Percentiles rank a stretch among this genome's conserved stretches.
phyloP scores from a whole-genome alignment of 1,140 invertebrate genomes.

The Drosophila sturtevanti region DNA sequence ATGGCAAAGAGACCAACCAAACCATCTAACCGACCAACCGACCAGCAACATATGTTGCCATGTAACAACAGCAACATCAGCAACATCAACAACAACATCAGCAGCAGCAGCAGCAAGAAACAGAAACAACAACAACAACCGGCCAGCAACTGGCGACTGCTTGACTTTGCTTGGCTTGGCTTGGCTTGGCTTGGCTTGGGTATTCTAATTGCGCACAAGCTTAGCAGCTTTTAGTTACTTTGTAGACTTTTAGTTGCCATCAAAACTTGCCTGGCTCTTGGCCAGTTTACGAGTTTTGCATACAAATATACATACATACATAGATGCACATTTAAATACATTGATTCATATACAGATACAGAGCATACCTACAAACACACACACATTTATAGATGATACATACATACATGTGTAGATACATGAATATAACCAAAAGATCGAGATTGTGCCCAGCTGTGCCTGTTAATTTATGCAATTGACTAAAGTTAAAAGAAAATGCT shows the following conservation, averaged over 20 bases:
- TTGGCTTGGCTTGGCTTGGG: conserved; percentile 47
- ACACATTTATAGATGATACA: neutral
- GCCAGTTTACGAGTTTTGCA: conserved; percentile 56
- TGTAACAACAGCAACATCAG: conserved; percentile 60
- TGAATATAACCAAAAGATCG: conserved; percentile 1
- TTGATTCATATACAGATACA: conserved; percentile 26
- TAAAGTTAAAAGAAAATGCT: conserved; percentile 21
- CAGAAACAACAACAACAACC: conserved; percentile 27
- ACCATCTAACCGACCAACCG: conserved; percentile 42
- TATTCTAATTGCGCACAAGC: conserved; percentile 80
- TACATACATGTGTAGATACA: neutral
- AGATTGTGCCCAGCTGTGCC: conserved; percentile 24
- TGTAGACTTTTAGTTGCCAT: conserved; percentile 77
- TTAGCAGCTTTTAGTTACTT: conserved; percentile 79
- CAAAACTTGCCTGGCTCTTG: conserved; percentile 40
- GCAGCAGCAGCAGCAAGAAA: conserved; percentile 24
- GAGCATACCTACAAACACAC: neutral
- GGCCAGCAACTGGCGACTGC: conserved; percentile 24
- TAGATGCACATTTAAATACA: conserved; percentile 32
- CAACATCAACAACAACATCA: conserved; percentile 34
- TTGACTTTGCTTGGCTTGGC: neutral
- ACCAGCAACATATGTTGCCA: conserved; percentile 67
- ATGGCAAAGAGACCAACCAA: conserved; percentile 49
- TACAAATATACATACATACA: too few relatives aligned
- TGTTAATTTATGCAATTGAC: conserved; percentile 70